A percentile compares a stretch with the other conserved stretches of the same genome.
Conservation (phyloP, 1,140 invertebrate genomes). For the Aradophagus sp. region DNA sequence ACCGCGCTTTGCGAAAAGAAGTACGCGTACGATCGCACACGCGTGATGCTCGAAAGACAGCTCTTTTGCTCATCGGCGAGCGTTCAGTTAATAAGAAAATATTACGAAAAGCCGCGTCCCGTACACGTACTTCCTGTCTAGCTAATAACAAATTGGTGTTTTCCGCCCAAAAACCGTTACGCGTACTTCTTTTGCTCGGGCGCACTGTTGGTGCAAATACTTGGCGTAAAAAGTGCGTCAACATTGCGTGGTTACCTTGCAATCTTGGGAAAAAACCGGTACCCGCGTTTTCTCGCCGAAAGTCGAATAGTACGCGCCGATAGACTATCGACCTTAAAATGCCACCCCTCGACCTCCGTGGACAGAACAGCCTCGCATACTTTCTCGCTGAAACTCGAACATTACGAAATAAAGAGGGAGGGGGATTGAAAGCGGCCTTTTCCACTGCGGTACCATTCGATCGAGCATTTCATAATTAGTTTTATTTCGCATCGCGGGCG, state of each 20-base stretch:
- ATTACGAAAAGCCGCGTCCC: not conserved
- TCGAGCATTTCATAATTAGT: constrained; percentile 31
- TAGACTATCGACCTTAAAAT: constrained; percentile 73
- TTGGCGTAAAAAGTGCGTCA: constrained; percentile 25
- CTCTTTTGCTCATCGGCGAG: too few species aligned
- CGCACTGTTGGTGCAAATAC: constrained; percentile 30
- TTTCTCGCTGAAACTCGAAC: constrained; percentile 72
- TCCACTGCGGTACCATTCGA: constrained; percentile 40
- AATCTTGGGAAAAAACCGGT: constrained; percentile 72
- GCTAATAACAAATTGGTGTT: constrained; percentile 35
- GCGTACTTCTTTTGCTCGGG: constrained; percentile 58
- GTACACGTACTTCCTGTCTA: constrained; percentile 54
- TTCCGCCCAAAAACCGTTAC: constrained; percentile 57
- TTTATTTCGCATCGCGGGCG: constrained; percentile 12
- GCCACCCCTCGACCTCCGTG: constrained; percentile 71
- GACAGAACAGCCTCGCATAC: constrained; percentile 72
- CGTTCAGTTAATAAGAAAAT: too few species aligned
- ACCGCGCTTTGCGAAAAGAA: constrained; percentile 49
- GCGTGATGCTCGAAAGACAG: too few species aligned
- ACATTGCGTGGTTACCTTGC: constrained; percentile 65
- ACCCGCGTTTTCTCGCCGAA: constrained; percentile 73
- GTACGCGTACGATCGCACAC: constrained; percentile 54
- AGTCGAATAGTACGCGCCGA: constrained; percentile 71
- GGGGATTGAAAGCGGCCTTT: constrained; percentile 44
- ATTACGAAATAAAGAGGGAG: constrained; percentile 57